Base-by-base conservation (phyloP, 2,888 invertebrate species). In the Agonum fuliginosum region DNA sequence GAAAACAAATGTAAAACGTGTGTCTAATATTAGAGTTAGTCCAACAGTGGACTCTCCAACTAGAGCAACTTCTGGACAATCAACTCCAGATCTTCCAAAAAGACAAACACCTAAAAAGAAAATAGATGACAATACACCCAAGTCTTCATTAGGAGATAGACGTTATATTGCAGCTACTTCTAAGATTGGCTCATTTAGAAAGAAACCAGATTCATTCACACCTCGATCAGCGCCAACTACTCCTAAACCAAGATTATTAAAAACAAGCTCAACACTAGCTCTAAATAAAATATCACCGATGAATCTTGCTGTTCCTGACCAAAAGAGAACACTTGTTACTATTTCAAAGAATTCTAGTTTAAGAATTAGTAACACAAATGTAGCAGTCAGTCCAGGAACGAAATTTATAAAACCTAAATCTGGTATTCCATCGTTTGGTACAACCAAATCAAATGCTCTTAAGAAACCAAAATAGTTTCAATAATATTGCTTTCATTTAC, bases 21-120 rank as follows among this genome's bases (percentile, higher is more conserved):
- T 71, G 8, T 71, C 71, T 30, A 71, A 71, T 19, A 71, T 71
- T 34, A 51, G n/a, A 48, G 30, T 30, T 48, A 71, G 71, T 71
- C 71, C 71, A 27, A 51, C 71, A 19, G 27, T 70, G n/a, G n/a
- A n/a, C 2, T 51, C 71, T 3, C 71, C 71, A 30, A 71, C 51
- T 5, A 46, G 71, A 17, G 12, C 71, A 48, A 71, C 71, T 2
- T 17, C 71, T 14, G 71, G 71, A 2, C 19, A 2, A 27, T 71
- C 71, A 14, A 71, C 71, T 27, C 71, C 48, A 14, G 51, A 51
- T 51, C 12, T 71, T 19, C 71, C 71, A 24, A 30, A 34, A 17
- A 70, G 46, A 27, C 30, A 30, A 14, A 71, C 71, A n/a, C 71
- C 71, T 20, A 41, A 30, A 8, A 62, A 34, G 17, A 30, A 14